Conservation (phyloP, 2,113 vertebrate genomes). For the Pterocles gutturalis region DNA sequence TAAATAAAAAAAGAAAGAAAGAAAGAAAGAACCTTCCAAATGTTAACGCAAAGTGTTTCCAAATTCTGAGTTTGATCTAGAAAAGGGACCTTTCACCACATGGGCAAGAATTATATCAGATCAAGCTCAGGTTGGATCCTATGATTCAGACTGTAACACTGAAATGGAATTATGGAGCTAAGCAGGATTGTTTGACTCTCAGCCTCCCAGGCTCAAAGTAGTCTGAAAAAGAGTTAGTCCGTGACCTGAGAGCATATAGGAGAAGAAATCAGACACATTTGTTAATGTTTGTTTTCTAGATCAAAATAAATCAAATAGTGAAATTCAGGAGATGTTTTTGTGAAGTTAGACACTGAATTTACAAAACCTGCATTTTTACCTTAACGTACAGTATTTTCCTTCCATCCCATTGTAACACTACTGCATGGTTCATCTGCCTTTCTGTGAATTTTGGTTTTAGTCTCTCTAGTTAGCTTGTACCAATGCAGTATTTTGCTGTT, state of each 20-base stretch:
- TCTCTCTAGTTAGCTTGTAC: background rate
- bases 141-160: background rate
- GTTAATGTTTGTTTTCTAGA: background rate
- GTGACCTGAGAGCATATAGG: background rate
- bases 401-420: background rate
- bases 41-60: background rate
- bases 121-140: background rate
- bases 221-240: background rate
- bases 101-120: background rate
- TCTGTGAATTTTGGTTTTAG: background rate
- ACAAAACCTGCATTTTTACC: background rate
- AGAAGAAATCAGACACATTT: background rate
- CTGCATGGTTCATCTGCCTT: background rate
- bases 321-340: background rate
- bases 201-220: background rate
- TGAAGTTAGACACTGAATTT: background rate
- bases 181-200: background rate
- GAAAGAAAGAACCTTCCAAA: background rate
- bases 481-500: background rate
- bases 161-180: background rate
- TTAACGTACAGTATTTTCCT: background rate
- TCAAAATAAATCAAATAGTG: background rate
- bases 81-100: background rate
- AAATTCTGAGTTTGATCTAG: background rate
- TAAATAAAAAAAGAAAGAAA: too few relatives aligned